Evolutionary conservation across 2,797 vertebrate genomes (phyloP).

Genomic region (Cyclura pinguis): DNA sequence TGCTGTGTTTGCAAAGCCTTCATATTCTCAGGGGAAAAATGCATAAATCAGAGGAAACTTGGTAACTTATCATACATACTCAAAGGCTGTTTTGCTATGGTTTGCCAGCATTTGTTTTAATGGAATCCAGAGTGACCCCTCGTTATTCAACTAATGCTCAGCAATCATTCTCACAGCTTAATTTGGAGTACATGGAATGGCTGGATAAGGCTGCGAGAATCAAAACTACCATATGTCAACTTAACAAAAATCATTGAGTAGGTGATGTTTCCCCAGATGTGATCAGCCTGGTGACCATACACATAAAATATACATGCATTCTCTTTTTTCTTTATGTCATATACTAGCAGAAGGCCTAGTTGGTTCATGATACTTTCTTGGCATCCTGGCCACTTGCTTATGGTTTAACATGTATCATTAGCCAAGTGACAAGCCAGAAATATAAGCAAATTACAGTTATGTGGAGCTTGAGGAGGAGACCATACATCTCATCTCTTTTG

Average conservation of each 20-base stretch:
- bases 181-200: neutral
- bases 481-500: neutral
- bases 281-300: too few species aligned
- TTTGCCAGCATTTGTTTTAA: neutral
- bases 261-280: neutral
- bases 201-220: neutral
- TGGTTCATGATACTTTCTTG: too few species aligned
- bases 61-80: neutral
- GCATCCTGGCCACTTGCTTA: neutral
- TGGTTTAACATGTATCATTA: neutral
- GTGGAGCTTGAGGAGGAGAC: neutral
- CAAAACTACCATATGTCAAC: neutral
- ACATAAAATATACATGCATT: too few species aligned
- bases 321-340: too few species aligned
- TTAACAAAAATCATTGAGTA: neutral
- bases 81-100: neutral
- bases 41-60: neutral
- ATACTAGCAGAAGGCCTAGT: too few species aligned
- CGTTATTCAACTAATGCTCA: neutral
- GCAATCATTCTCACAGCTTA: neutral
- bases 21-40: neutral
- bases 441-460: neutral
- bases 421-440: neutral
- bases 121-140: neutral
- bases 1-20: slow-evolving; percentile 49